Conservation (phyloP, 1,140 invertebrate genomes). For the Drosophila novamexicana region DNA sequence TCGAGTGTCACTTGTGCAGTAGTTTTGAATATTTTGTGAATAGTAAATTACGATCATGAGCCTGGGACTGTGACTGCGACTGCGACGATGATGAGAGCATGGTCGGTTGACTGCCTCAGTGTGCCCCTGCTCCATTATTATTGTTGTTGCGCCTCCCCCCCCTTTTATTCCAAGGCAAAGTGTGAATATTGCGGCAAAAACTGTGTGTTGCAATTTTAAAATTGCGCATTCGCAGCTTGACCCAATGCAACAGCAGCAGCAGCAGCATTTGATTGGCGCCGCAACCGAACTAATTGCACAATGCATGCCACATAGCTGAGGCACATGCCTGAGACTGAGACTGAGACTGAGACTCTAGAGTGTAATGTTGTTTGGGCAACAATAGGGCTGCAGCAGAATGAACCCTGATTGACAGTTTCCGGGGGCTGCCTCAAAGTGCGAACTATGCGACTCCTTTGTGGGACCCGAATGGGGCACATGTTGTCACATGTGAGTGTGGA, state of each 20-base stretch:
- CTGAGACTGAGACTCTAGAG: not conserved
- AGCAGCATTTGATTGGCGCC: conserved; percentile 55
- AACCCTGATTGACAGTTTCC: conserved; percentile 34
- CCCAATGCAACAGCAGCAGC: conserved; percentile 19
- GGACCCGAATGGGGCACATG: not conserved
- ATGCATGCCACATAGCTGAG: not conserved
- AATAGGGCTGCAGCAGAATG: conserved; percentile 19
- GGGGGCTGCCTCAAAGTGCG: conserved; percentile 9
- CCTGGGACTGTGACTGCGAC: conserved; percentile 8
- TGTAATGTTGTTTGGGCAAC: conserved; percentile 20
- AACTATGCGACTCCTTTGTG: conserved; percentile 12
- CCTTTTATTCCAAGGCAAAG: not conserved
- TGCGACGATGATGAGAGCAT: conserved; percentile 34
- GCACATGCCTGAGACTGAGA: not conserved
- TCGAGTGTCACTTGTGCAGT: conserved; percentile 79
- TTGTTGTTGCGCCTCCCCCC: not conserved
- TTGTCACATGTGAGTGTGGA: not conserved
- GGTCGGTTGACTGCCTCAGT: not conserved
- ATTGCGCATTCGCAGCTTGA: conserved; percentile 39
- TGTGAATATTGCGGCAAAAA: conserved; percentile 69
- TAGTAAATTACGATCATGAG: conserved; percentile 76
- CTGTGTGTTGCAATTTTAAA: conserved; percentile 41
- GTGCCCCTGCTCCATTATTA: conserved; percentile 4
- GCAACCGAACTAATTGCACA: conserved; percentile 44
- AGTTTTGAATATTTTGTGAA: conserved; percentile 81